A percentile compares a stretch with the other conserved stretches of the same genome.
phyloP scores from a whole-genome alignment of 2,888 invertebrate genomes.

The Diaprepes abbreviatus region DNA sequence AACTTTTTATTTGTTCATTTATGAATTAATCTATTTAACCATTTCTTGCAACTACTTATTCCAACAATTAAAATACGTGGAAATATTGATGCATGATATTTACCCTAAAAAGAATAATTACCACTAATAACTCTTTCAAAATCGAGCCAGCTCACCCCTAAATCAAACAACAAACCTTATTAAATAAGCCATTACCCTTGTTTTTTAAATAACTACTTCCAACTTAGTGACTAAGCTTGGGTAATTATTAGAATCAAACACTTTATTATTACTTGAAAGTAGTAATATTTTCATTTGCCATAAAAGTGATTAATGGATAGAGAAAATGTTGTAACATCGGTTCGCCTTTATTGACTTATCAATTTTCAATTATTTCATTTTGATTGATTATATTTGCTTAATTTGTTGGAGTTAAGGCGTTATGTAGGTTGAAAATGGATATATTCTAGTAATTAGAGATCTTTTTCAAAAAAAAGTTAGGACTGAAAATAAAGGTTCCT shows the following conservation, averaged over 20 bases:
- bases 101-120: slow-evolving; percentile 14
- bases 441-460: background rate
- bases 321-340: slow-evolving; percentile 26
- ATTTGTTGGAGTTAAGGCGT: slow-evolving; percentile 46
- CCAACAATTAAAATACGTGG: background rate
- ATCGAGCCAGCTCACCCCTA: slow-evolving; percentile 12
- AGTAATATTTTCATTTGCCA: slow-evolving; percentile 49
- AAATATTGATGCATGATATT: slow-evolving; percentile 8
- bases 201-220: background rate
- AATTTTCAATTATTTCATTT: slow-evolving; percentile 58
- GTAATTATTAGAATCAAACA: slow-evolving; percentile 49
- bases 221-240: background rate
- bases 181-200: slow-evolving; percentile 8
- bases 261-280: slow-evolving; percentile 45
- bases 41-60: background rate
- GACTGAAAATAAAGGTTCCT: too few relatives aligned
- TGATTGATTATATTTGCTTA: slow-evolving; percentile 61
- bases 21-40: background rate
- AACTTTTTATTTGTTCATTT: too few relatives aligned
- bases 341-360: slow-evolving; percentile 57
- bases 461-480: background rate
- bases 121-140: slow-evolving; percentile 14
- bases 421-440: slow-evolving; percentile 15
- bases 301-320: slow-evolving; percentile 56
- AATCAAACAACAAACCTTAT: slow-evolving; percentile 39